phyloP scores from a whole-genome alignment of 2,797 vertebrate genomes.

The Muraenolepis orangiensis region DNA sequence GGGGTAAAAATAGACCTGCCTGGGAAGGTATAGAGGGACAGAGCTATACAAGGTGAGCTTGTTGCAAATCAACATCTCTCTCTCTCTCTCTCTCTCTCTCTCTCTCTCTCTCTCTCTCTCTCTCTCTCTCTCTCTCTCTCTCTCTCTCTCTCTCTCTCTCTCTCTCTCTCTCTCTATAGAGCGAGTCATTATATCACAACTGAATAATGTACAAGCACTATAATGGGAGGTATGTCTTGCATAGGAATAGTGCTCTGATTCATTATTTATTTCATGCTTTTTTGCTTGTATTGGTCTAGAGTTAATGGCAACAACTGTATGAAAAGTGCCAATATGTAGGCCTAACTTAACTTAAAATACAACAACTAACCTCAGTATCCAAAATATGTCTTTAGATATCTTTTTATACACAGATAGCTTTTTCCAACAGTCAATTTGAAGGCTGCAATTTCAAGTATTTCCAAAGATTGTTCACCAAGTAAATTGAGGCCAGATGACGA shows the following conservation, averaged over 20 bases:
- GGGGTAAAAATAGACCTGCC: constrained; percentile 36
- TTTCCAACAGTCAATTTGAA: too few species aligned
- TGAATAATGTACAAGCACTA: not conserved
- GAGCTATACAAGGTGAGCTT: constrained; percentile 33
- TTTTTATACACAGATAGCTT: too few species aligned
- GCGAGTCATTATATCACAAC: not conserved
- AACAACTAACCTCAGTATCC: not conserved
- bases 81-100: not conserved
- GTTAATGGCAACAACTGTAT: not conserved
- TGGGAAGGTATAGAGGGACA: constrained; percentile 18
- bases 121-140: not conserved
- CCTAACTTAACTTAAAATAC: not conserved
- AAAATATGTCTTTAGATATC: not conserved
- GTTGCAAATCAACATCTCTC: not conserved
- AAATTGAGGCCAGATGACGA: not conserved
- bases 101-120: not conserved
- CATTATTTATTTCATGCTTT: not conserved
- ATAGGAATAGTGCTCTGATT: not conserved
- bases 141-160: not conserved
- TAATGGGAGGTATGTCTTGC: not conserved
- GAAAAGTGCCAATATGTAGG: not conserved
- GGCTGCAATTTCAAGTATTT: not conserved
- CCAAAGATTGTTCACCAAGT: not conserved
- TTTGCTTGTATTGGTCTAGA: not conserved
- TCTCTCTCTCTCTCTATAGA: not conserved